Percentiles rank a stretch among this genome's conserved stretches.
phyloP scores from a whole-genome alignment of 2,888 invertebrate species.

The Dendrolimus pini region DNA sequence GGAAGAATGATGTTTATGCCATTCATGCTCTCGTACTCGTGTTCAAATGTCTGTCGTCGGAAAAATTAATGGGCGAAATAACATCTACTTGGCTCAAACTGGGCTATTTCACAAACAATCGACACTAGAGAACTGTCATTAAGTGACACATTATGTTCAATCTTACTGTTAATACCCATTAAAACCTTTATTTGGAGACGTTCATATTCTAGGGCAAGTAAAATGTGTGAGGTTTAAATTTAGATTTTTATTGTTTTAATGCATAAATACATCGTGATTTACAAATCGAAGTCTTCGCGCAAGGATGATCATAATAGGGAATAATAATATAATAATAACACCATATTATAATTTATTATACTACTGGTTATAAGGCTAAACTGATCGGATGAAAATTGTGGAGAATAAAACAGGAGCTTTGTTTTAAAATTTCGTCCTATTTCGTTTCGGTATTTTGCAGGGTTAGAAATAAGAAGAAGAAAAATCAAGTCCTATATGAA shows the following conservation, averaged over 20 bases:
- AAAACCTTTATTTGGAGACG: conserved; percentile 9
- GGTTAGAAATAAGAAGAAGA: too few relatives aligned
- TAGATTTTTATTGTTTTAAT: neutral
- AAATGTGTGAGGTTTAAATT: neutral
- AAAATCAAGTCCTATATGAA: too few relatives aligned
- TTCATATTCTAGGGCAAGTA: neutral
- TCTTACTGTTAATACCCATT: conserved; percentile 34
- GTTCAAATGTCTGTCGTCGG: conserved; percentile 38
- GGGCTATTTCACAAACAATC: conserved; percentile 41
- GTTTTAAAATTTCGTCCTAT: too few relatives aligned
- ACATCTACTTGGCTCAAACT: conserved; percentile 31
- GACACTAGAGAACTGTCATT: conserved; percentile 31
- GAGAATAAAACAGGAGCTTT: too few relatives aligned
- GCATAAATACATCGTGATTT: too few relatives aligned
- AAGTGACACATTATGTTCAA: conserved; percentile 28
- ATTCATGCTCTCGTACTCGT: conserved; percentile 33
- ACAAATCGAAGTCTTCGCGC: too few relatives aligned
- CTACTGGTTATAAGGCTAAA: too few relatives aligned
- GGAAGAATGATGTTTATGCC: conserved; percentile 43
- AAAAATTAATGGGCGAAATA: conserved; percentile 48
- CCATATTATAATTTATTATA: too few relatives aligned
- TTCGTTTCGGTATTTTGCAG: too few relatives aligned
- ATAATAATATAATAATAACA: too few relatives aligned
- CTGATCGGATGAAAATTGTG: too few relatives aligned
- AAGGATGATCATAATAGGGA: too few relatives aligned